Evolutionary conservation across 2,888 invertebrate genomes (phyloP).

Genomic region (Elegia similella): DNA sequence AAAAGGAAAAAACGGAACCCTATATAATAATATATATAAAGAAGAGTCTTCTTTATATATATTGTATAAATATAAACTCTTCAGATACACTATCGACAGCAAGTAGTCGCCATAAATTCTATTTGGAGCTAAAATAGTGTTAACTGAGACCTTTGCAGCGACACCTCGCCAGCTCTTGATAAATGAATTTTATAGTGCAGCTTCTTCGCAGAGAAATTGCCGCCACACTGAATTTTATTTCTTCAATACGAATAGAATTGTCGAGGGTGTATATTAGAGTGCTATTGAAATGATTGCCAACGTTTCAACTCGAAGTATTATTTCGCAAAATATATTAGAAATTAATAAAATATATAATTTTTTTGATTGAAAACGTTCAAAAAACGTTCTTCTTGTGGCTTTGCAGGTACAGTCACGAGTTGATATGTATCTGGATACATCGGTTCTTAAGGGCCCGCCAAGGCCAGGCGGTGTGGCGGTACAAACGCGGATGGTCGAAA

Average conservation of each 20-base stretch:
- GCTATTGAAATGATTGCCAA: neutral
- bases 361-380: too few relatives aligned
- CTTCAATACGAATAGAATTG: slow-evolving; percentile 15
- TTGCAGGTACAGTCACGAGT: too few relatives aligned
- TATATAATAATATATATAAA: too few relatives aligned
- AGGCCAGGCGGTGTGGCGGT: too few relatives aligned
- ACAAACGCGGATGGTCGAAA: too few relatives aligned
- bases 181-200: slow-evolving; percentile 9
- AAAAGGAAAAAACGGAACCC: too few relatives aligned
- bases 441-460: too few relatives aligned
- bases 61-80: neutral
- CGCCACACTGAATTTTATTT: slow-evolving; percentile 5
- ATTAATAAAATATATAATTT: too few relatives aligned
- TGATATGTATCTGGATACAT: too few relatives aligned
- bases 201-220: slow-evolving; percentile 13
- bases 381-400: too few relatives aligned
- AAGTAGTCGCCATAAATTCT: slow-evolving; percentile 5
- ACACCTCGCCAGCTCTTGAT: slow-evolving; percentile 8
- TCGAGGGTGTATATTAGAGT: neutral
- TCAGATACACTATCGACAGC: slow-evolving; percentile 1
- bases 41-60: neutral
- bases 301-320: too few relatives aligned
- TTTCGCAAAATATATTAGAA: too few relatives aligned
- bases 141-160: slow-evolving; percentile 5
- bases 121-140: slow-evolving; percentile 5